These are phyloP conservation scores for Otolemur garnettii DNA, from an alignment of 2,113 vertebrate species.

Conservation along the genomic window DNA sequence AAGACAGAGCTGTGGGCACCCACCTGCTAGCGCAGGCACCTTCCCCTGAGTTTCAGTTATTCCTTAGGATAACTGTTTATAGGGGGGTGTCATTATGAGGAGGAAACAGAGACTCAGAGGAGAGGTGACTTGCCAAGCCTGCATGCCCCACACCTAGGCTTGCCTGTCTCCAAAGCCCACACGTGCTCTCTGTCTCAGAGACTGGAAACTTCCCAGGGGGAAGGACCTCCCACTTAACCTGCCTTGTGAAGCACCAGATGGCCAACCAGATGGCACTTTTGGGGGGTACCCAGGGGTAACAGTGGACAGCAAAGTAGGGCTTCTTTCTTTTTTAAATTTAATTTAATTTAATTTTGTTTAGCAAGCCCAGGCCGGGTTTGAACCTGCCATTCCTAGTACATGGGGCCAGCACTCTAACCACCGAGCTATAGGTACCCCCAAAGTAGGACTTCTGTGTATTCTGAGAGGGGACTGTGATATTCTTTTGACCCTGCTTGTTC, in stretches of 20 bases:
- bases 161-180: neutral
- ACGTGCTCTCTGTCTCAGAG: rapidly evolving
- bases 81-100: neutral
- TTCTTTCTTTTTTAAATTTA: too few relatives aligned
- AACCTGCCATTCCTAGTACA: too few relatives aligned
- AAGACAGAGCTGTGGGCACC: rapidly evolving
- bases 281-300: neutral
- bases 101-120: neutral
- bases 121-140: neutral
- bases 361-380: too few relatives aligned
- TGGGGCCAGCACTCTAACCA: too few relatives aligned
- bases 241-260: rapidly evolving
- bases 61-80: neutral
- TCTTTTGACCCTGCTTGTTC: neutral
- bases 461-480: neutral
- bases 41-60: rapidly evolving
- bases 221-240: neutral
- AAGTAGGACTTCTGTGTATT: neutral
- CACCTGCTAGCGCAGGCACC: neutral
- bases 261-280: neutral
- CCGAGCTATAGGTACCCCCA: too few relatives aligned
- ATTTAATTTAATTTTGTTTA: too few relatives aligned
- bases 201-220: neutral
- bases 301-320: neutral
- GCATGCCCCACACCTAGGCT: neutral